A percentile compares a stretch with the other conserved stretches of the same genome.
Evolutionary conservation across 37 sponge, comb jelly and placozoan genomes (phyloP).

Genomic region (Mnemiopsis leidyi): DNA sequence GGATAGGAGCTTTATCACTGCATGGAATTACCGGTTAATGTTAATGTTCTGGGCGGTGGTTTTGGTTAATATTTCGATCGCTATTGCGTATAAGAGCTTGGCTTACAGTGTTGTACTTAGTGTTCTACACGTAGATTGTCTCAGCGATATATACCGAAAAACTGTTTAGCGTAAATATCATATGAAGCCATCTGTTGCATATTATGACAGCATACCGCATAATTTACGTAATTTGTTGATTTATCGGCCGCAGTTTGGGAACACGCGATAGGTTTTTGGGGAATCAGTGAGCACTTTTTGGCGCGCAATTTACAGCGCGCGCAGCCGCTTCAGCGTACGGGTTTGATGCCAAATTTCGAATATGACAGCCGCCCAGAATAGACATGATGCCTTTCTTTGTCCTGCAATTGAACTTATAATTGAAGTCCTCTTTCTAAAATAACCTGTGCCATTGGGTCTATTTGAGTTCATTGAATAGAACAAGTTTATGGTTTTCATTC

Average conservation of each 20-base stretch:
- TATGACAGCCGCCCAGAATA: no score
- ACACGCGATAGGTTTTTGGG: background rate
- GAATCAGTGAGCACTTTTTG: background rate
- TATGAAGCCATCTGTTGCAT: constrained; percentile 33
- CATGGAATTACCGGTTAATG: no score
- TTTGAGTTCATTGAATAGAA: no score
- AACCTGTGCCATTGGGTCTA: no score
- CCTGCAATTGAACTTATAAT: no score
- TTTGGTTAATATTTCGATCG: no score
- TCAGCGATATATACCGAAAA: background rate
- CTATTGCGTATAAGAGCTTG: no score
- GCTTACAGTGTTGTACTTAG: background rate
- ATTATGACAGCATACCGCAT: constrained; percentile 39
- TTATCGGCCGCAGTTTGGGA: background rate
- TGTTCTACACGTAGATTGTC: background rate
- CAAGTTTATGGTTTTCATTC: no score
- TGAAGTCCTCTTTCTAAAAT: no score
- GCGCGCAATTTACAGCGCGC: background rate
- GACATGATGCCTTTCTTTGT: no score
- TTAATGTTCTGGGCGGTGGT: no score
- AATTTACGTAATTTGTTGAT: constrained; percentile 22
- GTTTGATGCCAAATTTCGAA: background rate
- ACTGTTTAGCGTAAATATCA: constrained; percentile 30
- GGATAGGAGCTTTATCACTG: no score
- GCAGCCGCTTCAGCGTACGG: background rate